phyloP scores from a whole-genome alignment of 2,113 vertebrate genomes.

The Stigmatopora nigra region DNA sequence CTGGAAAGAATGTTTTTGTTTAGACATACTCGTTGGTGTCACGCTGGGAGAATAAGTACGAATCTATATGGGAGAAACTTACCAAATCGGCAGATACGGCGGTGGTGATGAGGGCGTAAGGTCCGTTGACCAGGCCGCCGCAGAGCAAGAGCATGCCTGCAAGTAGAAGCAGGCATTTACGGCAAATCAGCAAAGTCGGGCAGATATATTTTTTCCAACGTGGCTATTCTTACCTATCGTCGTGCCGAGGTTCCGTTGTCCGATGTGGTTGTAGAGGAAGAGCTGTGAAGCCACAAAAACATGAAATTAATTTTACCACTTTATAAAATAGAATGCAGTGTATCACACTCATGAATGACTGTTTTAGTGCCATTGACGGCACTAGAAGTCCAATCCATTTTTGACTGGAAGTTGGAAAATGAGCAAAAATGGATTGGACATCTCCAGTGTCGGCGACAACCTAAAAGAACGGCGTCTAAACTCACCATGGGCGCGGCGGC shows the following conservation, averaged over 20 bases:
- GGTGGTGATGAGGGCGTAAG: constrained; percentile 92
- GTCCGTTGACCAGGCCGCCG: constrained; percentile 88
- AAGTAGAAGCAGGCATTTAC: background rate
- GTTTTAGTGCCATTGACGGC: too few species aligned
- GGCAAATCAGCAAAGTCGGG: background rate
- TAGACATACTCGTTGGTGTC: background rate
- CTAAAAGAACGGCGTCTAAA: background rate
- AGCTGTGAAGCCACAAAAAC: constrained; percentile 65
- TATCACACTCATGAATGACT: too few species aligned
- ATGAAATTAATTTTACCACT: background rate
- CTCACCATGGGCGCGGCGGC: constrained; percentile 86
- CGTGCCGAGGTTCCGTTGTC: constrained; percentile 74
- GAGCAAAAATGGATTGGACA: too few species aligned
- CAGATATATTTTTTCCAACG: background rate
- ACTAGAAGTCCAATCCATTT: too few species aligned
- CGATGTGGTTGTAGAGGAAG: constrained; percentile 85
- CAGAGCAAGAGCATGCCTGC: constrained; percentile 87
- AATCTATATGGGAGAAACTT: constrained; percentile 41
- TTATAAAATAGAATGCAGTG: too few species aligned
- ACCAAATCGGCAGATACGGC: constrained; percentile 95
- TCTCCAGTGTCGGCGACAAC: too few species aligned
- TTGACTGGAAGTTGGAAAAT: too few species aligned
- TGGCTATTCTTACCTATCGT: constrained; percentile 74
- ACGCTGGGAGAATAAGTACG: background rate
- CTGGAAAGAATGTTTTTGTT: constrained; percentile 49